A percentile compares a stretch with the other conserved stretches of the same genome.
phyloP scores from a whole-genome alignment of 2,888 invertebrate species.

The Tribolium freemani region DNA sequence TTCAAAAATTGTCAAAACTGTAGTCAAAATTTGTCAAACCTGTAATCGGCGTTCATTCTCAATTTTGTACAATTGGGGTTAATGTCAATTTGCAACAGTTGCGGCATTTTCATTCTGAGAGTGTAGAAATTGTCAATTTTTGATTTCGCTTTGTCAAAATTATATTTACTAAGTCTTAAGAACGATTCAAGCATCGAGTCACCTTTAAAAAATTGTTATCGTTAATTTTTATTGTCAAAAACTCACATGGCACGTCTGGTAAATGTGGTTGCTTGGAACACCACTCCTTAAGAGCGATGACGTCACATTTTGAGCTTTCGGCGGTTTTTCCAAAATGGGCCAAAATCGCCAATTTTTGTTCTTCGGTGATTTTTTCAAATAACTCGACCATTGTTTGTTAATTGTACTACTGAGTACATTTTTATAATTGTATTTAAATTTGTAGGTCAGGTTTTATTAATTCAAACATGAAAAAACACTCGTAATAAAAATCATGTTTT shows the following conservation, averaged over 20 bases:
- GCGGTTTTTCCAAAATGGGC: neutral
- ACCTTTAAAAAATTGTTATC: neutral
- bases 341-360: neutral
- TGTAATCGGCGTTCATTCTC: neutral
- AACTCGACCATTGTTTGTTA: neutral
- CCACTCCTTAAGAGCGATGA: slow-evolving; percentile 38
- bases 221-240: neutral
- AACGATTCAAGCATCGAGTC: slow-evolving; percentile 40
- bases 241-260: slow-evolving; percentile 46
- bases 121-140: slow-evolving; percentile 60
- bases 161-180: slow-evolving; percentile 53
- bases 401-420: too few relatives aligned
- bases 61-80: slow-evolving; percentile 49
- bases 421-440: neutral
- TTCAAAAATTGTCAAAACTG: neutral
- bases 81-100: slow-evolving; percentile 56
- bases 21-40: neutral
- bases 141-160: slow-evolving; percentile 54
- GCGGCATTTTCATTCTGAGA: slow-evolving; percentile 54
- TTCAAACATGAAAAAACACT: neutral
- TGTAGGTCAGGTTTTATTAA: neutral
- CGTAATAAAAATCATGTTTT: neutral
- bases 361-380: neutral
- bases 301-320: neutral
- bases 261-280: slow-evolving; percentile 41